These are phyloP conservation scores for Plutomurus gul DNA, from an alignment of 1,140 invertebrate species.

Conservation along the genomic window DNA sequence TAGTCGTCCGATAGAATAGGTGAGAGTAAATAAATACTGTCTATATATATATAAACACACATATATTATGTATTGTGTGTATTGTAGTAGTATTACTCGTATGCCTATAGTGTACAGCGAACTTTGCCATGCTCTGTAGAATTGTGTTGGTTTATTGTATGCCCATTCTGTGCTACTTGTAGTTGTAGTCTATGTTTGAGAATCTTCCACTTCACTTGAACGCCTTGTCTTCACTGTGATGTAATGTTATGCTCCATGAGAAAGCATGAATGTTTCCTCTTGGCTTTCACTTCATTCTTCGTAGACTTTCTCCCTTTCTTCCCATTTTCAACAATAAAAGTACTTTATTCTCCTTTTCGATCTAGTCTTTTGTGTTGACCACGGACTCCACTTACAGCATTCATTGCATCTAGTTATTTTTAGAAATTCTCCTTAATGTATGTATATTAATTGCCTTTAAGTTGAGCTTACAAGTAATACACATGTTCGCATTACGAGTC, in stretches of 20 bases:
- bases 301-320: background rate
- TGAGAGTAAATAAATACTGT: background rate
- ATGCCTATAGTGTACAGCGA: background rate
- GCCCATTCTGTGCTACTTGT: background rate
- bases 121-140: background rate
- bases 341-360: background rate
- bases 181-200: background rate
- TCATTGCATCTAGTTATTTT: no score
- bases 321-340: background rate
- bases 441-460: no score
- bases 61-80: slow-evolving; percentile 15
- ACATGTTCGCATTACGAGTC: no score
- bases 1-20: slow-evolving; percentile 9
- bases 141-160: background rate
- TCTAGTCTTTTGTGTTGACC: no score
- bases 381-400: no score
- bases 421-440: no score
- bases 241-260: background rate
- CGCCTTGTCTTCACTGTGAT: background rate
- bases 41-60: background rate
- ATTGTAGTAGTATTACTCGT: background rate
- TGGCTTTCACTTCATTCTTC: slow-evolving; percentile 20
- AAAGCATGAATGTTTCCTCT: slow-evolving; percentile 10
- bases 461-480: no score
- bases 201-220: slow-evolving; percentile 5